Evolutionary conservation across 2,797 vertebrate genomes (phyloP).

Genomic region (Danio jaintianensis): DNA sequence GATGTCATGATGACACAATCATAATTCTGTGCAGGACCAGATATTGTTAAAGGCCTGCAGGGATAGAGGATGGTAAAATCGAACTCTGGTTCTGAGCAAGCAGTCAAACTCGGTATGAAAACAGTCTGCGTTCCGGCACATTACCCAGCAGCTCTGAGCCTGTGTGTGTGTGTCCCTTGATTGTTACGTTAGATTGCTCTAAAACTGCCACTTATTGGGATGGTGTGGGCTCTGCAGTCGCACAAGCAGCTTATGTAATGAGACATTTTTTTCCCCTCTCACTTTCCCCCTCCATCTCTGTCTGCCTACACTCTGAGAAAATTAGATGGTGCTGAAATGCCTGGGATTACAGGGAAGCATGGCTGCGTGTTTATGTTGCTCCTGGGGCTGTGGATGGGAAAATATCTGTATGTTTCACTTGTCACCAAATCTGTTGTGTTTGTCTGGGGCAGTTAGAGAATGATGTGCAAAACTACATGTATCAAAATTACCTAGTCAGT

Average conservation of each 20-base stretch:
- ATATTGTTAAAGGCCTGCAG: constrained; percentile 2
- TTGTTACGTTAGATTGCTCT: constrained; percentile 48
- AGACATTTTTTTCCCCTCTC: constrained; percentile 36
- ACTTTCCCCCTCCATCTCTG: constrained; percentile 45
- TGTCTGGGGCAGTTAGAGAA: neutral
- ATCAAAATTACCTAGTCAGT: neutral
- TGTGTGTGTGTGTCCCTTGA: constrained; percentile 46
- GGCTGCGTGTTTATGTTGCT: constrained; percentile 60
- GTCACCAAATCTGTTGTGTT: constrained; percentile 25
- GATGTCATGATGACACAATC: constrained; percentile 9
- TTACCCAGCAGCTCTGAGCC: constrained; percentile 26
- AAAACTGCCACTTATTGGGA: constrained; percentile 50
- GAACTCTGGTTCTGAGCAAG: constrained; percentile 11
- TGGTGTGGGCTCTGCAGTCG: constrained; percentile 43
- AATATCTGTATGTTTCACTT: constrained; percentile 27
- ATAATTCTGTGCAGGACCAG: constrained; percentile 2
- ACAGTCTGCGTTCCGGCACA: constrained; percentile 24
- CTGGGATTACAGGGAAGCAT: constrained; percentile 60
- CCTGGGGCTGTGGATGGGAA: constrained; percentile 37
- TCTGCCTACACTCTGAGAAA: constrained; percentile 61
- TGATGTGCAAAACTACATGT: neutral
- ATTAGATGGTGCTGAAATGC: constrained; percentile 62
- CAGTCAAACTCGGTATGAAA: constrained; percentile 5
- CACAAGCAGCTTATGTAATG: constrained; percentile 46
- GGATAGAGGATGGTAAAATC: neutral